Evolutionary conservation across 2,797 vertebrate species (phyloP).

Genomic region (Apodemus agrarius): DNA sequence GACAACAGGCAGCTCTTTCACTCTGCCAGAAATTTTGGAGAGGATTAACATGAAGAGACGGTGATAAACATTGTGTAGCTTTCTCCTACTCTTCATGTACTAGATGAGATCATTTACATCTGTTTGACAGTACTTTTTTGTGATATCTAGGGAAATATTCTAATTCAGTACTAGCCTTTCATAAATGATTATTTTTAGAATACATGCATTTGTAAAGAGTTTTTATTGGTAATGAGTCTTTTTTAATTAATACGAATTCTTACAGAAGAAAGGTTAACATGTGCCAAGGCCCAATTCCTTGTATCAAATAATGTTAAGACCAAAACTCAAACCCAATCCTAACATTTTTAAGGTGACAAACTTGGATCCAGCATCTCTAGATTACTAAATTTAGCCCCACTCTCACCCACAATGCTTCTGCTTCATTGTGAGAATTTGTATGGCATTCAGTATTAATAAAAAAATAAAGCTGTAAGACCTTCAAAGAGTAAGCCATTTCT

Average conservation of each 20-base stretch:
- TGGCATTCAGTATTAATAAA: constrained; percentile 9
- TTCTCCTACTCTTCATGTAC: neutral
- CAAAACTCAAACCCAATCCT: neutral
- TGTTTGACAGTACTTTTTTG: neutral
- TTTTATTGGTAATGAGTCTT: no score
- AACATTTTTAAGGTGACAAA: neutral
- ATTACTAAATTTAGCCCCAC: neutral
- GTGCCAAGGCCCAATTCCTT: neutral
- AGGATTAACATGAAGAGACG: neutral
- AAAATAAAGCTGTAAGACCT: neutral
- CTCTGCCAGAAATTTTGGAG: neutral
- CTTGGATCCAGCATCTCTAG: neutral
- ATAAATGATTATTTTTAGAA: neutral
- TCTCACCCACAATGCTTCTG: neutral
- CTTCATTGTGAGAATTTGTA: neutral
- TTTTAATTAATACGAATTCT: neutral
- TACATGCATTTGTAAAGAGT: neutral
- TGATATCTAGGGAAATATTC: neutral
- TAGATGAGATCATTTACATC: neutral
- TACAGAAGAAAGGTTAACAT: neutral
- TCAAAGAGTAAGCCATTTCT: neutral
- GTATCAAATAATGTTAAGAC: neutral
- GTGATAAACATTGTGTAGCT: neutral
- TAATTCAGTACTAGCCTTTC: neutral
- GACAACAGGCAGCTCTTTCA: neutral